Base-by-base conservation (phyloP, 2,888 invertebrate genomes). In the Drosophila nigritarsus region DNA sequence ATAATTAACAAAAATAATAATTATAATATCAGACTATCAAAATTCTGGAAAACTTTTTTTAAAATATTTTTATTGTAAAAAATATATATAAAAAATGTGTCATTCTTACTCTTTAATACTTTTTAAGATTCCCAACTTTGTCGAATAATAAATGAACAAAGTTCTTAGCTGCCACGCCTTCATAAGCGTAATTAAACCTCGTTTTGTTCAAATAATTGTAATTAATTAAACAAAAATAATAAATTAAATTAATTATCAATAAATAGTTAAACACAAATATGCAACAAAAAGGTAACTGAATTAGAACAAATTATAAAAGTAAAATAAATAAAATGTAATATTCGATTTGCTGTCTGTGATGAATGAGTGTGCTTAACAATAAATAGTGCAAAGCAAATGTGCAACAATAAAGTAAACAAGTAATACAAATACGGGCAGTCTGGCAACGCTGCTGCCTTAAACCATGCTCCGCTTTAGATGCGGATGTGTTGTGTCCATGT, bases 401-500 rank as follows among this genome's bases (percentile, higher is more conserved):
- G 9, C 6, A 30, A n/a, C 18, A 30, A 30, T 18, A 27, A n/a
- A 38, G 2, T 13, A 29, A 27, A n/a, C 24, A 30, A 13, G 4
- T 18, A 50, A 11, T 11, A 20, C 18, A 24, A 34, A 40, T 4
- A 1, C 1, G 3, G 0, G 6, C 32, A 58, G 53, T 77, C 67
- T 74, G 78, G 78, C 78, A 78, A 71, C 77, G 50, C 73, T 32
- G 40, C 59, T 38, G 20, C 3, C 9, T 49, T 63, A 55, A 30
- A 42, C 51, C 65, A 54, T 50, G 55, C 65, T 55, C 29, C 72
- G 65, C 70, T 79, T 63, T 75, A 72, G 67, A 80, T 80, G 74
- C 66, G 83, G 78, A 87, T 85, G 76, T 87, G 78, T 80, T 80
- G 73, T 83, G 65, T 56, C n/a, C 40, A 15, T 56, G 29, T 29